A percentile compares a stretch with the other conserved stretches of the same genome.
Conservation (phyloP, 2,888 invertebrate genomes). For the Abscondita cerata region DNA sequence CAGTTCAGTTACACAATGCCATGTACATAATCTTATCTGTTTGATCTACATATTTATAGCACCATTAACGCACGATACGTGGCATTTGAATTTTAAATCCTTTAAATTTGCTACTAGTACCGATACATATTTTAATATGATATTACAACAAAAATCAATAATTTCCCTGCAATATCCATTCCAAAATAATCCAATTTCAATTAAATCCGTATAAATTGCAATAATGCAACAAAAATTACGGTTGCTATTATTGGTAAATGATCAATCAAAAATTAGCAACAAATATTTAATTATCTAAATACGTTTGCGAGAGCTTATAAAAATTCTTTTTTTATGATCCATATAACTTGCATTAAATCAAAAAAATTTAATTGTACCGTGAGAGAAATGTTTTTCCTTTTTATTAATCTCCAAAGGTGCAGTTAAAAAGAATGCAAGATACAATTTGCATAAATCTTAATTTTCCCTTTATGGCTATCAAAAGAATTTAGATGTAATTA, state of each 20-base stretch:
- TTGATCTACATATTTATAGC: conserved; percentile 57
- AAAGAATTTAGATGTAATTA: conserved; percentile 57
- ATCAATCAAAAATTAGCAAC: conserved; percentile 17
- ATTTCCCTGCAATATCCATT: not conserved
- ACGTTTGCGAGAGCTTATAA: conserved; percentile 25
- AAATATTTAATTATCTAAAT: conserved; percentile 18
- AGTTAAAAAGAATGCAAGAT: conserved; percentile 1
- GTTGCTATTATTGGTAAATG: not conserved
- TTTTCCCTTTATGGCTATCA: conserved; percentile 52
- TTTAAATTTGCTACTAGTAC: conserved; percentile 51
- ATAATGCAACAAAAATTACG: conserved; percentile 15
- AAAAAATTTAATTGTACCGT: conserved; percentile 19
- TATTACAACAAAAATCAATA: conserved; percentile 31
- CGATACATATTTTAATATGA: conserved; percentile 46
- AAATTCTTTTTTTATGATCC: conserved; percentile 22
- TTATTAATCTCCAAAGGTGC: conserved; percentile 11
- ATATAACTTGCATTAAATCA: conserved; percentile 32
- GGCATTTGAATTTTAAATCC: conserved; percentile 57
- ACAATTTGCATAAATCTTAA: conserved; percentile 50
- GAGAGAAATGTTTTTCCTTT: conserved; percentile 25
- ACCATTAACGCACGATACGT: conserved; percentile 56
- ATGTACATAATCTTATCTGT: conserved; percentile 52
- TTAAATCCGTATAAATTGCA: conserved; percentile 12
- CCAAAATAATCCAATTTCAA: conserved; percentile 1
- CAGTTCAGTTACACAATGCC: conserved; percentile 50